Evolutionary conservation across 2,113 vertebrate genomes (phyloP).

Genomic region (Cyphomyrus plagiostoma): DNA sequence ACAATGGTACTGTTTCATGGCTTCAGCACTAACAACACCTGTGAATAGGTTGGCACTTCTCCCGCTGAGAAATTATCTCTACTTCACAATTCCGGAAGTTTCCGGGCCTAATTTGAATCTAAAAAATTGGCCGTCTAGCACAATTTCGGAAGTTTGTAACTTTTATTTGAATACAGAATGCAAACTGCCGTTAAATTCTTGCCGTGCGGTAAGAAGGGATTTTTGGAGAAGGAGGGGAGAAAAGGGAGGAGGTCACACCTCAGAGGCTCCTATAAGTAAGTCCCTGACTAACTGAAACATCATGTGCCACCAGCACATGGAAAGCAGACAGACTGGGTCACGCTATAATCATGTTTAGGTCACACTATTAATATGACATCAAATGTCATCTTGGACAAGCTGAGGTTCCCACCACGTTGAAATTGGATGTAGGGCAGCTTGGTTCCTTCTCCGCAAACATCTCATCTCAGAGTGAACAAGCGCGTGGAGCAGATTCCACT

Average conservation of each 20-base stretch:
- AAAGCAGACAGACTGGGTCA: background rate
- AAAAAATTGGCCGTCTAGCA: background rate
- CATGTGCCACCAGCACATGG: background rate
- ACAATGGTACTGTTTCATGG: background rate
- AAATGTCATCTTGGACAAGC: background rate
- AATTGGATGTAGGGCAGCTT: background rate
- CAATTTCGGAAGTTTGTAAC: slow-evolving; percentile 32
- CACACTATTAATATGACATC: background rate
- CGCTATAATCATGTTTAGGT: background rate
- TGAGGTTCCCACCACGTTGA: background rate
- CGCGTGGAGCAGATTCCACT: background rate
- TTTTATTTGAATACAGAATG: slow-evolving; percentile 32
- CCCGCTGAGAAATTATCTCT: background rate
- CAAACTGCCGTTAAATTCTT: background rate
- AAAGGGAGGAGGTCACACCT: background rate
- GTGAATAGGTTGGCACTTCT: background rate
- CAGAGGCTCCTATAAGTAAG: background rate
- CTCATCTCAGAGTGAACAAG: background rate
- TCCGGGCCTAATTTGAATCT: background rate
- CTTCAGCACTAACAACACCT: background rate
- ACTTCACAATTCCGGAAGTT: background rate
- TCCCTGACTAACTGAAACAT: background rate
- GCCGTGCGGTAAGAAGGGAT: background rate
- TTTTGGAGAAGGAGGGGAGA: slow-evolving; percentile 26
- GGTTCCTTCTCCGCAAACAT: background rate